phyloP scores from a whole-genome alignment of 2,113 vertebrate genomes.

The Columba livia region DNA sequence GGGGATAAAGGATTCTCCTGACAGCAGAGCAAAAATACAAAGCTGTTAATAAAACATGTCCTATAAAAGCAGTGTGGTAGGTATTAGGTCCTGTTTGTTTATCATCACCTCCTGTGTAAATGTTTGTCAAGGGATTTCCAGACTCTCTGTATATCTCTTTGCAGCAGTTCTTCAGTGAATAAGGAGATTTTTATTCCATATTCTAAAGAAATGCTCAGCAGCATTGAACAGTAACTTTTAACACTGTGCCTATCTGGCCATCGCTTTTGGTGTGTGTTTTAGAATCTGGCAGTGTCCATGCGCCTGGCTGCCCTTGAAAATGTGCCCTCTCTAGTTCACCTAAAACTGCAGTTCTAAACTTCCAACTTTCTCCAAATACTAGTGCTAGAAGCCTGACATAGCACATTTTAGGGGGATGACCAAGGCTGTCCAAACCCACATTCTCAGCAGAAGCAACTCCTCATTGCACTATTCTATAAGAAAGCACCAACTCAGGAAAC shows the following conservation, averaged over 20 bases:
- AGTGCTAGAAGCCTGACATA: not conserved
- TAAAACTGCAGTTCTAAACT: not conserved
- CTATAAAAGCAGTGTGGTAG: not conserved
- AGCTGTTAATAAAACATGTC: slow-evolving; percentile 37
- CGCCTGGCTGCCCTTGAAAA: not conserved
- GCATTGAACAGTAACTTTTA: not conserved
- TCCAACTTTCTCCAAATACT: not conserved
- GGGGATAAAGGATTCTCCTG: slow-evolving; percentile 24
- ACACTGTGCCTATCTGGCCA: not conserved
- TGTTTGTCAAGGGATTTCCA: not conserved
- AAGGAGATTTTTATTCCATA: not conserved
- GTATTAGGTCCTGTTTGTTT: slow-evolving; percentile 26
- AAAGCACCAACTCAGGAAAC: not conserved
- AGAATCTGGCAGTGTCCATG: not conserved
- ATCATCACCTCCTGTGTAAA: not conserved
- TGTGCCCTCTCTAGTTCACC: not conserved
- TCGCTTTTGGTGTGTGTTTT: not conserved
- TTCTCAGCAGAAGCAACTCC: not conserved
- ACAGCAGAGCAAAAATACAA: slow-evolving; percentile 32
- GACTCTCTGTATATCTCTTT: not conserved
- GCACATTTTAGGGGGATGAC: fast-evolving
- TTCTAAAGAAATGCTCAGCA: not conserved
- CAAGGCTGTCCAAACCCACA: not conserved
- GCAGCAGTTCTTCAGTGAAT: not conserved
- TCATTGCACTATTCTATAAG: not conserved